phyloP scores from a whole-genome alignment of 2,113 vertebrate species.

The Antechinus flavipes region DNA sequence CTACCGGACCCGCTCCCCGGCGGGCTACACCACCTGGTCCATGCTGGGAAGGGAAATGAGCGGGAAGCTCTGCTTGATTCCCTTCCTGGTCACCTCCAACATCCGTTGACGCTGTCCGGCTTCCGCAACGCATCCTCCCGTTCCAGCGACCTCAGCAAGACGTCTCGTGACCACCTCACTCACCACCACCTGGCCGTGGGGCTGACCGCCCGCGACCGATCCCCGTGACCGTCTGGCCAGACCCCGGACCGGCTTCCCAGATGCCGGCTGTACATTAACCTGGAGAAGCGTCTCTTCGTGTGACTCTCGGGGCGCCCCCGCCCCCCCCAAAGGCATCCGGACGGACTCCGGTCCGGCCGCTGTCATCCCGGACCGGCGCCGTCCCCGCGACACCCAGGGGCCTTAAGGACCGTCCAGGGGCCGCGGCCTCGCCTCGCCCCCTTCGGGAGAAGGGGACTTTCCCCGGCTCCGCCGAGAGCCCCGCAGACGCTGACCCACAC shows the following conservation, averaged over 20 bases:
- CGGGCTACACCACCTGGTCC: conserved; percentile 75
- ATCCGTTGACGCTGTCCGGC: conserved; percentile 71
- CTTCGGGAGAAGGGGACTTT: background rate
- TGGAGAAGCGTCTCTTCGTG: conserved; percentile 36
- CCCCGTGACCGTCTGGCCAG: conserved; percentile 20
- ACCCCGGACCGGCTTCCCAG: conserved; percentile 60
- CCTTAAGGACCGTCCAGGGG: background rate
- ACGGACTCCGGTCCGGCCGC: background rate
- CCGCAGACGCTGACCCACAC: background rate
- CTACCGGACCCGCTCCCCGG: conserved; percentile 41
- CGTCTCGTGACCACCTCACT: background rate
- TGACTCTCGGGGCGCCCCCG: background rate
- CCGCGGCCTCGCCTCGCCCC: background rate
- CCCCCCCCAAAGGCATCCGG: background rate
- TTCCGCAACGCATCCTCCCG: conserved; percentile 54
- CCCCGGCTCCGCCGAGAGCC: conserved; percentile 3
- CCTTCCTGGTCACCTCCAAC: conserved; percentile 75
- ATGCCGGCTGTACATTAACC: conserved; percentile 53
- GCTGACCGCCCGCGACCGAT: background rate
- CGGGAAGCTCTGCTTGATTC: conserved; percentile 61
- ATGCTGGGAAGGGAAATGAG: conserved; percentile 71
- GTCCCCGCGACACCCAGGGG: background rate
- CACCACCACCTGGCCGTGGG: too few relatives aligned
- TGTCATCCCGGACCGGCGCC: conserved; percentile 10
- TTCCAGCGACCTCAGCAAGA: conserved; percentile 57